Percentiles rank a stretch among this genome's conserved stretches.
Evolutionary conservation across 2,797 vertebrate species (phyloP).

Genomic region (Alosa sapidissima): DNA sequence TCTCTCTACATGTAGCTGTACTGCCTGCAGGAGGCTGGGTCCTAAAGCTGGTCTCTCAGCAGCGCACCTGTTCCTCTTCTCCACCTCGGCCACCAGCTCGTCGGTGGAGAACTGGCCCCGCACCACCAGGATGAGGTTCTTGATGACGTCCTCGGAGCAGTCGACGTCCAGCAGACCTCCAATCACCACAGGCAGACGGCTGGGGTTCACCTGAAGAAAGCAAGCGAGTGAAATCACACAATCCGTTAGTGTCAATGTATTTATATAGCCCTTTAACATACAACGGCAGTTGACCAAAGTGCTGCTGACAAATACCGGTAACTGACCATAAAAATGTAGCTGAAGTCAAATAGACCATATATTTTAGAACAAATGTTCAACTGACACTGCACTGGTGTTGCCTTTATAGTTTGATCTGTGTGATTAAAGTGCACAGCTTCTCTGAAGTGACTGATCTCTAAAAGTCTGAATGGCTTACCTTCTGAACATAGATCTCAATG

Average conservation of each 20-base stretch:
- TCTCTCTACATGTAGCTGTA: neutral
- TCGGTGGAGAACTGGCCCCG: conserved; percentile 97
- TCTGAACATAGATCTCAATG: conserved; percentile 96
- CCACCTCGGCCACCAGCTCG: conserved; percentile 92
- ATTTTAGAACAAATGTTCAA: neutral
- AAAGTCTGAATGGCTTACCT: conserved; percentile 69
- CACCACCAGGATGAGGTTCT: conserved; percentile 96
- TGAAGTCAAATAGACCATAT: neutral
- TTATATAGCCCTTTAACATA: too few species aligned
- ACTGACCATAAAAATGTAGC: too few species aligned
- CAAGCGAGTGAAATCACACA: neutral
- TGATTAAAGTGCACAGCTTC: neutral
- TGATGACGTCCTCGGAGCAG: conserved; percentile 95
- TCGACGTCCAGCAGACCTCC: conserved; percentile 93
- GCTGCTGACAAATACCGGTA: too few species aligned
- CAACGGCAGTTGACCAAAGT: too few species aligned
- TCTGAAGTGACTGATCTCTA: neutral
- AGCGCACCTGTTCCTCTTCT: conserved; percentile 89
- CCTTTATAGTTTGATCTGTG: neutral
- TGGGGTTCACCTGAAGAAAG: conserved; percentile 86
- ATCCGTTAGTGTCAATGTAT: neutral
- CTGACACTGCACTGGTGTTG: neutral
- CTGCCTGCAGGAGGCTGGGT: neutral
- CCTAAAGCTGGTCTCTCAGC: neutral
- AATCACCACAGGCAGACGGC: conserved; percentile 91